Base-by-base conservation (phyloP, 2,888 invertebrate genomes). In the Heteropelma amictum region DNA sequence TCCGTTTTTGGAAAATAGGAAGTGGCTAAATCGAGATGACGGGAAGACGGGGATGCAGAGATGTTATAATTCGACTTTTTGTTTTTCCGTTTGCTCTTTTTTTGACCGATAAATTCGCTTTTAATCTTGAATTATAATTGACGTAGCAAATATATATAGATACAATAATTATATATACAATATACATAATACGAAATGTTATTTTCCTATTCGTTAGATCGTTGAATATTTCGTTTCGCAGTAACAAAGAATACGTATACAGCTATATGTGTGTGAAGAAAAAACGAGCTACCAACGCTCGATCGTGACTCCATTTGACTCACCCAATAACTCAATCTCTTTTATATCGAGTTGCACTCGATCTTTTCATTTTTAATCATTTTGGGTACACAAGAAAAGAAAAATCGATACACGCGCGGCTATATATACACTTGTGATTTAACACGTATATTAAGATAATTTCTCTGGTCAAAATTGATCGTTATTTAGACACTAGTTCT, bases 81-180 rank as follows among this genome's bases (percentile, higher is more conserved):
- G 40, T 19, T 51, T 28, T 54, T 33, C 6, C 42, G 14, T 68
- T 54, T 58, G 45, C 17, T 35, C 21, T 67, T 64, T 45, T 51
- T 45, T 58, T 51, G 21, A 7, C 49, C 63, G 58, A 69, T 26
- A 14, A 58, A 45, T 69, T 58, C 63, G 73, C 35, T 40, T 17
- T 35, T 38, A 67, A 54, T 72, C 70, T 82, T 83, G 82, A 84
- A 81, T 84, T 75, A 83, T 84, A 82, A 72, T 74, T 80, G 76
- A 79, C 78, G 79, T 82, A 83, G 81, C 80, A 82, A 80, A 82
- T 83, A 81, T 83, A 70, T 65, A 64, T 40, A 67, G 67, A 71
- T 76, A 78, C 79, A 81, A 70, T 51, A 72, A 68, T 67, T 54
- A 26, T 70, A 74, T 77, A 64, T 74, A 73, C 70, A 77, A 69